These are phyloP conservation scores for Gymnogyps californianus DNA, from an alignment of 2,113 vertebrate genomes.

Conservation along the genomic window DNA sequence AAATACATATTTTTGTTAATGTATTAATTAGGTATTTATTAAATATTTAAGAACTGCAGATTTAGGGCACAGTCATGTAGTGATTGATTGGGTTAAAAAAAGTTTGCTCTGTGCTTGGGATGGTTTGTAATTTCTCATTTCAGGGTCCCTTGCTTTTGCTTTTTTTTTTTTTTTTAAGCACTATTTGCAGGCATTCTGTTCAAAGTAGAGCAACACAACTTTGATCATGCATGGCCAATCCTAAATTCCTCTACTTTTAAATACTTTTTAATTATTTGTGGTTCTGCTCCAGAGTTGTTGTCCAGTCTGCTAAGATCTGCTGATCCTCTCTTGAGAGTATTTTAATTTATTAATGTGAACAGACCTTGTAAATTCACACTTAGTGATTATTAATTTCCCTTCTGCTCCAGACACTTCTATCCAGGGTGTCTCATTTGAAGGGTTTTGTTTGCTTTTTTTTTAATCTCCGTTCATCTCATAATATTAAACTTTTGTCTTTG, in stretches of 20 bases:
- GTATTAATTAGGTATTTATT: background rate
- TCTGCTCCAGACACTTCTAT: background rate
- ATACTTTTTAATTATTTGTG: background rate
- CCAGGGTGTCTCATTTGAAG: background rate
- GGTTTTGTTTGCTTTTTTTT: background rate
- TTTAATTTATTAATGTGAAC: conserved; percentile 23
- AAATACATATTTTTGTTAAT: background rate
- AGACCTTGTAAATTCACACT: conserved; percentile 21
- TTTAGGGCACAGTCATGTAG: background rate
- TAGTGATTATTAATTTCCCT: conserved; percentile 7
- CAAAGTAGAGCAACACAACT: background rate
- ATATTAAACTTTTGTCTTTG: conserved; percentile 1
- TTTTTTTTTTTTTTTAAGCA: background rate
- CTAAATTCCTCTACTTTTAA: background rate
- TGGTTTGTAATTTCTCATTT: background rate
- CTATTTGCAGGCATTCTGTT: background rate
- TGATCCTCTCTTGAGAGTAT: background rate
- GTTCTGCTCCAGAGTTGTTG: background rate
- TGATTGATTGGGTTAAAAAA: background rate
- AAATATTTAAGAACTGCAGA: background rate
- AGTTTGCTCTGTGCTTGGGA: background rate
- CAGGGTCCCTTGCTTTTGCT: background rate
- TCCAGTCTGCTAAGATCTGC: background rate
- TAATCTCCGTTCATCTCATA: background rate
- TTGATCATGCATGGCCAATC: background rate